These are phyloP conservation scores for Drosophila bifasciata DNA, from an alignment of 1,140 invertebrate genomes.

Conservation along the genomic window DNA sequence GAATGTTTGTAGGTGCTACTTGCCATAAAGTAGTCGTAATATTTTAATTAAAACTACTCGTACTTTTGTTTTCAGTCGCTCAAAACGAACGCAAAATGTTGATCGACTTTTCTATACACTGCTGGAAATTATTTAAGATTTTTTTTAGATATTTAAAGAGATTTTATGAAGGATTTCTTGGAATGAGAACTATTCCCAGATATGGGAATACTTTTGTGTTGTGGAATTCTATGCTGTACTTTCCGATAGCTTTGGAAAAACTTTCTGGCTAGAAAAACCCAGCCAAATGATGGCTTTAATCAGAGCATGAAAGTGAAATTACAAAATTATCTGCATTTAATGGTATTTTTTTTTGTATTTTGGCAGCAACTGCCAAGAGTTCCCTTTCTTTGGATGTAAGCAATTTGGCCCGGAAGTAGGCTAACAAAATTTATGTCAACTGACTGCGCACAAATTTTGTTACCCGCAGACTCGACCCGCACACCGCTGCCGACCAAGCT, in stretches of 20 bases:
- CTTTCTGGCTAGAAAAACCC: no score
- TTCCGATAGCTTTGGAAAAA: no score
- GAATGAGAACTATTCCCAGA: neutral
- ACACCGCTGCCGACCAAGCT: neutral
- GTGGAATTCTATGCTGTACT: no score
- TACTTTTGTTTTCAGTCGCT: conserved; percentile 41
- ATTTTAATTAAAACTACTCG: conserved; percentile 74
- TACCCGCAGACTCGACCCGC: conserved; percentile 42
- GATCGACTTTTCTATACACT: conserved; percentile 4
- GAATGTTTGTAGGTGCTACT: conserved; percentile 29
- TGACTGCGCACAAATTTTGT: conserved; percentile 81
- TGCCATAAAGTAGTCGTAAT: conserved; percentile 72
- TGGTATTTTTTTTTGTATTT: conserved; percentile 44
- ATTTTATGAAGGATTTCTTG: no score
- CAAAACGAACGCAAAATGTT: neutral
- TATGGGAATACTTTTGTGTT: no score
- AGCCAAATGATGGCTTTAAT: no score
- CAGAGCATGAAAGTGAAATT: conserved; percentile 48
- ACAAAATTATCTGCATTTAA: conserved; percentile 63
- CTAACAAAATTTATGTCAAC: conserved; percentile 82
- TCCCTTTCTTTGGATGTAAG: conserved; percentile 30
- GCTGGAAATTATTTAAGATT: neutral
- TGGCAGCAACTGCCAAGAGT: conserved; percentile 32
- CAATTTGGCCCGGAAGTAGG: conserved; percentile 73
- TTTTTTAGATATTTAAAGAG: no score